These are phyloP conservation scores for Himalopsyche kuldschensis DNA, from an alignment of 2,888 invertebrate genomes.

Conservation along the genomic window DNA sequence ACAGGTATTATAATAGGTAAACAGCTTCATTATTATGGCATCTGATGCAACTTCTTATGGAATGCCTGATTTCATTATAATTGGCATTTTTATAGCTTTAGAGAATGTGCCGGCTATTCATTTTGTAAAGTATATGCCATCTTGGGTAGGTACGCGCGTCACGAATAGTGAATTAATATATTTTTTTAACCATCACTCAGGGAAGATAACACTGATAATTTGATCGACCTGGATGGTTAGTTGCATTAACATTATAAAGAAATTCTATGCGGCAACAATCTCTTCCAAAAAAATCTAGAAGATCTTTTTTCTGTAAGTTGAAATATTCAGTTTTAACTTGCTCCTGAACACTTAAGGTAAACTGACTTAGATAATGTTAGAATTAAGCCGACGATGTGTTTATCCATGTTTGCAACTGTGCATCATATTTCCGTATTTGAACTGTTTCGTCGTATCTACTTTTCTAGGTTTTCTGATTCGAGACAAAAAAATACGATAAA, in stretches of 20 bases:
- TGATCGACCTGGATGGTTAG: neutral
- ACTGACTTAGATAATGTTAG: too few species aligned
- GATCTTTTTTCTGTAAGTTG: too few species aligned
- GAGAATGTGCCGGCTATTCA: neutral
- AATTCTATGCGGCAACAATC: too few species aligned
- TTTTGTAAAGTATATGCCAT: neutral
- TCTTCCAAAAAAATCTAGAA: too few species aligned
- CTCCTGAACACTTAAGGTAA: too few species aligned
- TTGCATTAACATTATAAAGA: neutral
- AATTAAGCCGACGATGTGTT: too few species aligned
- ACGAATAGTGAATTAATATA: neutral
- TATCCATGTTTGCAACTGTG: too few species aligned
- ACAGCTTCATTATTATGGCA: neutral
- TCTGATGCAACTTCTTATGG: neutral
- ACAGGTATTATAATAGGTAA: neutral
- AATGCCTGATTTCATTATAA: neutral
- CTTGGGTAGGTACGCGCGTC: neutral
- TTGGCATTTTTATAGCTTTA: neutral
- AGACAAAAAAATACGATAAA: too few species aligned
- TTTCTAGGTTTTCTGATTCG: too few species aligned
- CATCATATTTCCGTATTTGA: too few species aligned
- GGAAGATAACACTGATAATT: neutral
- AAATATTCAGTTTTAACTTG: too few species aligned
- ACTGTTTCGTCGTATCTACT: too few species aligned
- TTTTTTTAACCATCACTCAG: neutral